phyloP scores from a whole-genome alignment of 1,140 invertebrate genomes.

The Penaeus indicus region DNA sequence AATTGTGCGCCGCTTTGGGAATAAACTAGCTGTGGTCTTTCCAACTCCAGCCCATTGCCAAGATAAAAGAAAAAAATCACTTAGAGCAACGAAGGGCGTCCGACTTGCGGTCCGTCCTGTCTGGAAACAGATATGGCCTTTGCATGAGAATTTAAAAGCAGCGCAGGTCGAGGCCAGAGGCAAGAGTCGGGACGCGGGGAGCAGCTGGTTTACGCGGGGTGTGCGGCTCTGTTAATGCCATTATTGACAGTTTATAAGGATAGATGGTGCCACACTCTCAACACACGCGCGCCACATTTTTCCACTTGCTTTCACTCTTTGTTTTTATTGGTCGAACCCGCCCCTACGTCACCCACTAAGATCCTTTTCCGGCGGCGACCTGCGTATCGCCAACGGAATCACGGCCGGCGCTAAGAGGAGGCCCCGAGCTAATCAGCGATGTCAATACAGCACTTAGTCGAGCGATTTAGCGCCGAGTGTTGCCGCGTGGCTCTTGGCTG shows the following conservation, averaged over 20 bases:
- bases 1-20: no score
- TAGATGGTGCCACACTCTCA: constrained; percentile 59
- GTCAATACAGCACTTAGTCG: no score
- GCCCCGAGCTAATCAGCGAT: no score
- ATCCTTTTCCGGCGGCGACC: no score
- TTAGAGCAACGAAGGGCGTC: not conserved
- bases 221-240: constrained; percentile 60
- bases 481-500: not conserved
- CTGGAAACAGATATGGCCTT: not conserved
- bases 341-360: not conserved
- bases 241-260: constrained; percentile 64
- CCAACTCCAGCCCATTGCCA: no score
- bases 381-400: no score
- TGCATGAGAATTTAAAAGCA: not conserved
- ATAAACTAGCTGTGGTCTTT: no score
- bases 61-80: not conserved
- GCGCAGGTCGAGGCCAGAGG: constrained; percentile 30
- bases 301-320: constrained; percentile 51
- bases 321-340: constrained; percentile 28
- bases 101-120: not conserved
- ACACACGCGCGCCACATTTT: constrained; percentile 48
- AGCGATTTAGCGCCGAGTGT: no score
- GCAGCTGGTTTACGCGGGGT: constrained; percentile 57
- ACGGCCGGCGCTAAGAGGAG: no score
- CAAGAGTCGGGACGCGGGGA: constrained; percentile 35